These are phyloP conservation scores for Rhyzopertha dominica DNA, from an alignment of 1,140 invertebrate genomes.

Conservation along the genomic window DNA sequence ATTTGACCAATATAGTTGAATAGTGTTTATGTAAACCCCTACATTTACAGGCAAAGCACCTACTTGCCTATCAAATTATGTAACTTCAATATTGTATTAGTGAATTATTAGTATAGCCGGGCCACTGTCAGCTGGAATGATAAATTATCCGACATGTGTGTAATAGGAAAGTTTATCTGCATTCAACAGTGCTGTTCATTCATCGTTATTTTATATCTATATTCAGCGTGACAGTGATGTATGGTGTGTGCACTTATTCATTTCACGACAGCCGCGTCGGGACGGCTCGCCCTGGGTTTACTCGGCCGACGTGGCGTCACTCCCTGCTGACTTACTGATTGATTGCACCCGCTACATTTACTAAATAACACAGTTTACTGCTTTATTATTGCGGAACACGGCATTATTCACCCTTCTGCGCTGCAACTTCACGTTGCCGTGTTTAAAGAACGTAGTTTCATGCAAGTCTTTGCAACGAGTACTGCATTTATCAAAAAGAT, in stretches of 20 bases:
- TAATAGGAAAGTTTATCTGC: slow-evolving; percentile 45
- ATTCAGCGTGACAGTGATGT: slow-evolving; percentile 42
- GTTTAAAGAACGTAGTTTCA: no score
- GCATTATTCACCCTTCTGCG: no score
- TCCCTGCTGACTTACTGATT: slow-evolving; percentile 39
- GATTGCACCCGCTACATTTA: slow-evolving; percentile 40
- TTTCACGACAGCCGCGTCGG: slow-evolving; percentile 35
- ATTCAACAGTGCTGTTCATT: slow-evolving; percentile 42
- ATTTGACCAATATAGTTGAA: no score
- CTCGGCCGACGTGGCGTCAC: slow-evolving; percentile 29
- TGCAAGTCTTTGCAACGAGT: no score
- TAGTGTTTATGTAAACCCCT: no score
- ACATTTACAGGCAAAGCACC: no score
- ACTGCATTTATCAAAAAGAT: no score
- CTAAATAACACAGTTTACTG: slow-evolving; percentile 43
- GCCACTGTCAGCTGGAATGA: slow-evolving; percentile 31
- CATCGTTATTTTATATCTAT: slow-evolving; percentile 45
- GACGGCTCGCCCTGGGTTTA: slow-evolving; percentile 27
- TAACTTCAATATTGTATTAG: no score
- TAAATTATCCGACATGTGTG: slow-evolving; percentile 43
- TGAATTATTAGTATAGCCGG: slow-evolving; percentile 16
- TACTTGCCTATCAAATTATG: no score
- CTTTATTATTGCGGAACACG: slow-evolving; percentile 41
- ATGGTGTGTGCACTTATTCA: slow-evolving; percentile 43
- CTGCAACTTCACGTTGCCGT: no score